Conservation (phyloP, 2,888 invertebrate genomes). For the Sthenelais limicola region DNA sequence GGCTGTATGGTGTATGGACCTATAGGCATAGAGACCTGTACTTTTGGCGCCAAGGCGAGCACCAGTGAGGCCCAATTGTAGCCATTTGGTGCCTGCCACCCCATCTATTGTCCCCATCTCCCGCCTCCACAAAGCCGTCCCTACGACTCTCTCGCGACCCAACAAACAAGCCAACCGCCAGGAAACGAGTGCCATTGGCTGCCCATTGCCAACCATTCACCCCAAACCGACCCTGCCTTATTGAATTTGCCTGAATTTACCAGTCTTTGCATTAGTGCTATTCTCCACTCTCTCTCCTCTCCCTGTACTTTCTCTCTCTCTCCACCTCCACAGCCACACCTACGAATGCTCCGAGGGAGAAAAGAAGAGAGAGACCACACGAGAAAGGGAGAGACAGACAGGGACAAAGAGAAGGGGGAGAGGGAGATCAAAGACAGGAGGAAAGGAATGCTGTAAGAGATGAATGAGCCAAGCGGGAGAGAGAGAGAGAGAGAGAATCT, state of each 20-base stretch:
- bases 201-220: conserved; percentile 36
- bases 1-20: too few species aligned
- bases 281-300: background rate
- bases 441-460: too few species aligned
- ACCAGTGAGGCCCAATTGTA: conserved; percentile 12
- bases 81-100: conserved; percentile 38
- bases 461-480: too few species aligned
- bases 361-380: too few species aligned
- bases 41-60: background rate
- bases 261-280: conserved; percentile 33
- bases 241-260: conserved; percentile 39
- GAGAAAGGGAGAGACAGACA: too few species aligned
- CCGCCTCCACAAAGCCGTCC: conserved; percentile 12
- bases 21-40: too few species aligned
- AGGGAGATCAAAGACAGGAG: too few species aligned
- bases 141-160: conserved; percentile 30
- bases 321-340: background rate
- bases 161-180: conserved; percentile 36
- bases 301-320: conserved; percentile 1
- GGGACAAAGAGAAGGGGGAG: too few species aligned
- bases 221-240: conserved; percentile 32
- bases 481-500: too few species aligned
- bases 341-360: too few species aligned
- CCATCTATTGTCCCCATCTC: conserved; percentile 8
- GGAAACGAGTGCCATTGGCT: conserved; percentile 40